Evolutionary conservation across 2,113 vertebrate species (phyloP).

Genomic region (Neodon shergylaensis): DNA sequence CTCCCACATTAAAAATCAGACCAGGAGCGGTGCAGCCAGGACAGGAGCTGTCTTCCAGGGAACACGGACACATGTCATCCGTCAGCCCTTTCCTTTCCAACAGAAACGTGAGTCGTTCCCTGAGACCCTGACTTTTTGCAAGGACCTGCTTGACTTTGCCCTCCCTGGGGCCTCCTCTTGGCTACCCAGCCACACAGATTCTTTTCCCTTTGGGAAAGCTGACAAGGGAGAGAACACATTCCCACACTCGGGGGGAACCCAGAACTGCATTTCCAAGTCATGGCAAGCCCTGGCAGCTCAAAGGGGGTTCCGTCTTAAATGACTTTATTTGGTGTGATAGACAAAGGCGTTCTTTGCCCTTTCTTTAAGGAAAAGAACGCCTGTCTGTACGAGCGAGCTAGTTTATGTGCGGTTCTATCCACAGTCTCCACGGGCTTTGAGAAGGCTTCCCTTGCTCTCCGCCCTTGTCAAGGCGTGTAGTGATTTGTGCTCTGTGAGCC

Average conservation of each 20-base stretch:
- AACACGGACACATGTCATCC: fast-evolving
- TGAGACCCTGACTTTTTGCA: not conserved
- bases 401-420: not conserved
- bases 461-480: not conserved
- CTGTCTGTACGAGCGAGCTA: not conserved
- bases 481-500: slow-evolving; percentile 41
- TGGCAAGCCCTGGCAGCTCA: not conserved
- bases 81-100: fast-evolving
- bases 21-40: fast-evolving
- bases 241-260: not conserved
- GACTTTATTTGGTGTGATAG: slow-evolving; percentile 39
- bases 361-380: slow-evolving; percentile 27
- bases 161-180: not conserved
- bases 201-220: not conserved
- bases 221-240: not conserved
- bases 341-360: not conserved
- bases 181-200: not conserved
- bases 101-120: not conserved
- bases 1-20: not conserved
- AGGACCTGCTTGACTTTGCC: fast-evolving
- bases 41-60: not conserved
- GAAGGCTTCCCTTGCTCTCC: not conserved
- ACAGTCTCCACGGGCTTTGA: not conserved
- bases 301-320: not conserved
- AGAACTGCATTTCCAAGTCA: not conserved